A percentile compares a stretch with the other conserved stretches of the same genome.
Evolutionary conservation across 1,140 invertebrate species (phyloP).

Genomic region (Panulirus ornatus): DNA sequence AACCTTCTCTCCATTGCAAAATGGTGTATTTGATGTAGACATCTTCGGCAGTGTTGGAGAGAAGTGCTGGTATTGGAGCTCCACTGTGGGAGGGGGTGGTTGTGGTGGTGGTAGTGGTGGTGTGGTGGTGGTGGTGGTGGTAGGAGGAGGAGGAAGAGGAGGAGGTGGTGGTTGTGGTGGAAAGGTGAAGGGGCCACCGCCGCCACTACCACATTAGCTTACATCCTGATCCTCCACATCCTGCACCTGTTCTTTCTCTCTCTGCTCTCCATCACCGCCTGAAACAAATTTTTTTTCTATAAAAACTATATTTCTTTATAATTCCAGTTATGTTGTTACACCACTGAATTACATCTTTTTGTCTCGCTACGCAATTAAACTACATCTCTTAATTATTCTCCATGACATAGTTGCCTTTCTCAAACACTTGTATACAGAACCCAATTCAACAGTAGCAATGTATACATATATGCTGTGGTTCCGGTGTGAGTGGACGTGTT

Average conservation of each 20-base stretch:
- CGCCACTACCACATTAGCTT: constrained; percentile 68
- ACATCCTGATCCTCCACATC: constrained; percentile 70
- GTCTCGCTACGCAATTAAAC: too few species aligned
- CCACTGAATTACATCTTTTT: too few species aligned
- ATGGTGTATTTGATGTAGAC: constrained; percentile 20
- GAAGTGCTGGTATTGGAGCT: constrained; percentile 36
- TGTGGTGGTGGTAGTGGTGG: constrained; percentile 40
- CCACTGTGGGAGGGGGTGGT: constrained; percentile 61
- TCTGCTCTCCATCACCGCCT: constrained; percentile 64
- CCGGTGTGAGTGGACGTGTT: too few species aligned
- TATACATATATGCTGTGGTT: too few species aligned
- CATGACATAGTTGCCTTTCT: too few species aligned
- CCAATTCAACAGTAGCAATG: too few species aligned
- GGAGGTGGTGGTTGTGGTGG: constrained; percentile 33
- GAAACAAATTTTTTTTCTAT: not conserved
- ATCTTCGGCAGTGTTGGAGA: constrained; percentile 59
- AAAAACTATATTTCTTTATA: too few species aligned
- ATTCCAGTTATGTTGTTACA: too few species aligned
- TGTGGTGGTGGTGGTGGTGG: constrained; percentile 34
- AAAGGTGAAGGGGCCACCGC: constrained; percentile 49
- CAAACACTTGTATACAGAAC: too few species aligned
- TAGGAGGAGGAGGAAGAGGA: not conserved
- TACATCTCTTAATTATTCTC: too few species aligned
- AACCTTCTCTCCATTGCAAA: constrained; percentile 20
- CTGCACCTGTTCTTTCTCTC: constrained; percentile 64